Conservation (phyloP, 1,140 invertebrate species). For the Probaryconus sp. region DNA sequence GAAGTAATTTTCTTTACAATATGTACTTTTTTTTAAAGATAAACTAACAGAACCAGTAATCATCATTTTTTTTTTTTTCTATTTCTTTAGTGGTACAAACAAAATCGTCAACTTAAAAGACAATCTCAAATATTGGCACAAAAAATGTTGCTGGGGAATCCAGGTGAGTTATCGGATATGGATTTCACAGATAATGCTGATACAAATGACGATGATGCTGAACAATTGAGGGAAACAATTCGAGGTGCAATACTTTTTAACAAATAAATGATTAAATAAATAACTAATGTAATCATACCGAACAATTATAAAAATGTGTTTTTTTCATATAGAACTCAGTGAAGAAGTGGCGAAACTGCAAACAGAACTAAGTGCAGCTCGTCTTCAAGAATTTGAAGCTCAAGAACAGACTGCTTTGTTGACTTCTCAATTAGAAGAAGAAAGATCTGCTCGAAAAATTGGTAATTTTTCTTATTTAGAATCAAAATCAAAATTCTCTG, state of each 20-base stretch:
- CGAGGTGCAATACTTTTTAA: too few species aligned
- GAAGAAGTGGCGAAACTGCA: slow-evolving; percentile 82
- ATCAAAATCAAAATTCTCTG: too few species aligned
- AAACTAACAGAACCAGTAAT: too few species aligned
- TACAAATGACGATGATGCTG: slow-evolving; percentile 82
- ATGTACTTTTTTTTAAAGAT: too few species aligned
- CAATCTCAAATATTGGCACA: slow-evolving; percentile 81
- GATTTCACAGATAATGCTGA: slow-evolving; percentile 77
- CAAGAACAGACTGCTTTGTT: slow-evolving; percentile 80
- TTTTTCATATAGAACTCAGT: slow-evolving; percentile 79
- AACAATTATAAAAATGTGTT: not conserved
- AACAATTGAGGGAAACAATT: slow-evolving; percentile 83
- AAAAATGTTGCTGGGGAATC: slow-evolving; percentile 75
- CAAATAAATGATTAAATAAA: too few species aligned
- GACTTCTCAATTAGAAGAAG: slow-evolving; percentile 80
- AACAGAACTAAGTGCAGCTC: slow-evolving; percentile 82
- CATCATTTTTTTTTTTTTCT: not conserved
- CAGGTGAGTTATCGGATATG: slow-evolving; percentile 67
- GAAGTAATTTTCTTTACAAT: slow-evolving; percentile 68
- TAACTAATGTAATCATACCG: too few species aligned
- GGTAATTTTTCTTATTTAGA: slow-evolving; percentile 57
- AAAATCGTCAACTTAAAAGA: slow-evolving; percentile 84
- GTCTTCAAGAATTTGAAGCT: slow-evolving; percentile 84
- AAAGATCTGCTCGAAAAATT: slow-evolving; percentile 75
- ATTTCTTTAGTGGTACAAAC: slow-evolving; percentile 83